Percentiles rank a stretch among this genome's conserved stretches.
Conservation (phyloP, 1,140 invertebrate genomes). For the Batillaria attramentaria region DNA sequence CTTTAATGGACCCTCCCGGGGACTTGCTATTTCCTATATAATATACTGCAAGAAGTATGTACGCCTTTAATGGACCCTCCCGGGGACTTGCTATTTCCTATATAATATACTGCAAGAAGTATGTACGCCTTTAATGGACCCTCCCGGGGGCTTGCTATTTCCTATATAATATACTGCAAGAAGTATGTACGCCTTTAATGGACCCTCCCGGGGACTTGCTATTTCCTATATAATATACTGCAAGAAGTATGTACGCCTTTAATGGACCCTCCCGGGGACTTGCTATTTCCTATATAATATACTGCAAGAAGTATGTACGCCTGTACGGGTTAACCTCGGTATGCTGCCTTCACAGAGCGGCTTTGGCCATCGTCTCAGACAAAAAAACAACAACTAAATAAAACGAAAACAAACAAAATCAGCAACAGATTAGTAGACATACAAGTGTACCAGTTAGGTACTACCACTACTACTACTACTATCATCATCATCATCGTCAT, state of each 20-base stretch:
- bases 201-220: not conserved
- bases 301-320: not conserved
- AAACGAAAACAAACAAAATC: too few species aligned
- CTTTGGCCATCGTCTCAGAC: not conserved
- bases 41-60: too few species aligned
- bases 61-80: too few species aligned
- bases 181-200: not conserved
- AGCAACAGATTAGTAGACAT: too few species aligned
- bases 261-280: not conserved
- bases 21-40: too few species aligned
- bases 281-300: not conserved
- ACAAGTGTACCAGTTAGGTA: too few species aligned
- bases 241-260: not conserved
- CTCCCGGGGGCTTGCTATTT: not conserved
- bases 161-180: not conserved
- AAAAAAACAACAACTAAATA: not conserved
- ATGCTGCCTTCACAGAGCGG: not conserved
- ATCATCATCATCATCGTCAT: too few species aligned
- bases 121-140: not conserved
- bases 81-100: too few species aligned
- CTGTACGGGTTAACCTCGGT: not conserved
- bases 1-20: too few species aligned
- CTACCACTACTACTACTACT: too few species aligned
- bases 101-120: not conserved
- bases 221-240: not conserved